These are phyloP conservation scores for Trichoplusia ni DNA, from an alignment of 1,140 invertebrate genomes.

Conservation along the genomic window DNA sequence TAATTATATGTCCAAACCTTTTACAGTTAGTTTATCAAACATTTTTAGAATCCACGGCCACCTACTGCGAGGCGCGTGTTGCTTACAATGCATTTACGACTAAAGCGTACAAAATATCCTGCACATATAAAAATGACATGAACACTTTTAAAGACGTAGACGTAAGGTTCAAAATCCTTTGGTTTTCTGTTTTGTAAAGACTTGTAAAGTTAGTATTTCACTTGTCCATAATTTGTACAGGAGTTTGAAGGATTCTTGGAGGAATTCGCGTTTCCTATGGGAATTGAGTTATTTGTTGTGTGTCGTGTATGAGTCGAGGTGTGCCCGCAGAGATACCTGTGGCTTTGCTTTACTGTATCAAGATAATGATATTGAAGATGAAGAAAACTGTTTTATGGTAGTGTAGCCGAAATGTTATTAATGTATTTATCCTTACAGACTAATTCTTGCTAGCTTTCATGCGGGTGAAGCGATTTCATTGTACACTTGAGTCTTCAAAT, in stretches of 20 bases:
- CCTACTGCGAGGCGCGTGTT: conserved; percentile 17
- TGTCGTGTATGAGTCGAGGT: too few species aligned
- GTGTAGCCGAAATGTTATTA: too few species aligned
- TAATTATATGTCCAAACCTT: too few species aligned
- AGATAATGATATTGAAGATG: neutral
- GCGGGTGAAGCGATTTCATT: too few species aligned
- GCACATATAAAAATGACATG: neutral
- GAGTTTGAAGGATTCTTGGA: conserved; percentile 17
- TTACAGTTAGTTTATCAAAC: neutral
- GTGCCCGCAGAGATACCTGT: neutral
- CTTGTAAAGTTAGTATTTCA: neutral
- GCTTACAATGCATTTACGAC: neutral
- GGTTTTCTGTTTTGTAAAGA: neutral
- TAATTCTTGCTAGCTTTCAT: too few species aligned
- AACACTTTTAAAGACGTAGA: neutral
- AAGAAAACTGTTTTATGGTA: too few species aligned
- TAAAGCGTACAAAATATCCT: neutral
- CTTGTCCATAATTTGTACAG: conserved; percentile 25
- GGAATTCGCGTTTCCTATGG: conserved; percentile 8
- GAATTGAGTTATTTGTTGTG: conserved; percentile 7
- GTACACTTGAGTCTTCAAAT: too few species aligned
- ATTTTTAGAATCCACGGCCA: conserved; percentile 5
- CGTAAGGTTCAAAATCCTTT: neutral
- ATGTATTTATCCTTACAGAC: too few species aligned
- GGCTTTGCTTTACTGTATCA: neutral